A percentile compares a stretch with the other conserved stretches of the same genome.
Evolutionary conservation across 2,888 invertebrate genomes (phyloP).

Genomic region (Nemotelus pantherinus): DNA sequence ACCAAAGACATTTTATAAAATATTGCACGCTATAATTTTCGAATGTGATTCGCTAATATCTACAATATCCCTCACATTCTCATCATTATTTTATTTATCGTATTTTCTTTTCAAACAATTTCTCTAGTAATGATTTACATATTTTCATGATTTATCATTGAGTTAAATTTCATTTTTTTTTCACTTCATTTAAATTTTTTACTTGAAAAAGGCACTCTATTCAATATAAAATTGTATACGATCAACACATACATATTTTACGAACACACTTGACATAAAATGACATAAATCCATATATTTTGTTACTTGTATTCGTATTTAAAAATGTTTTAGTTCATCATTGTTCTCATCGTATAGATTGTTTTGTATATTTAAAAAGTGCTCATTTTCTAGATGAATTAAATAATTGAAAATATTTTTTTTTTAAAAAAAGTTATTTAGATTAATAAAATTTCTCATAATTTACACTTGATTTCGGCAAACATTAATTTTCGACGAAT

Average conservation of each 20-base stretch:
- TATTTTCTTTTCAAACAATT: not conserved
- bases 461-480: too few species aligned
- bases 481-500: too few species aligned
- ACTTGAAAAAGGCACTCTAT: conserved; percentile 40
- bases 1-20: too few species aligned
- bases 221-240: conserved; percentile 40
- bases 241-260: conserved; percentile 39
- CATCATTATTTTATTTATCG: not conserved
- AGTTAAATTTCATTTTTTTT: conserved; percentile 2
- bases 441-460: too few species aligned
- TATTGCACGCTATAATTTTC: too few species aligned
- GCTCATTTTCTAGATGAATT: not conserved
- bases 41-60: not conserved
- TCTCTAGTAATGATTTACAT: not conserved
- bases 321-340: not conserved
- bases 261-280: conserved; percentile 25
- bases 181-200: conserved; percentile 3
- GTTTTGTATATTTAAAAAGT: conserved; percentile 11
- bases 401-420: too few species aligned
- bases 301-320: not conserved
- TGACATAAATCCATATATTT: conserved; percentile 19
- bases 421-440: too few species aligned
- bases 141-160: not conserved
- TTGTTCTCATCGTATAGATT: not conserved
- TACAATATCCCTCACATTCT: not conserved